A percentile compares a stretch with the other conserved stretches of the same genome.
Evolutionary conservation across 2,113 vertebrate species (phyloP).

Genomic region (Prolemur simus): DNA sequence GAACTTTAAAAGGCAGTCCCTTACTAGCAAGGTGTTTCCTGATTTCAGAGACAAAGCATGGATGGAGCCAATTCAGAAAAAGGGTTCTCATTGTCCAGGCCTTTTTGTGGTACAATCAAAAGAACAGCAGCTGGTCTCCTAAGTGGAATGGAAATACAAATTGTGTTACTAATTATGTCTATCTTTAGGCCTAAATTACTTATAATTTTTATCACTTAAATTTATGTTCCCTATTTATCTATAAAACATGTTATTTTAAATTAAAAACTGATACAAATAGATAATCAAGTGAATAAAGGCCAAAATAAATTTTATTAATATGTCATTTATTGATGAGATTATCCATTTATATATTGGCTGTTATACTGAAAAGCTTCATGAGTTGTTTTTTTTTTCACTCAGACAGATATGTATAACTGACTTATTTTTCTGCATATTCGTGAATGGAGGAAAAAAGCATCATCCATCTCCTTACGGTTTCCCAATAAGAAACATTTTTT

Average conservation of each 20-base stretch:
- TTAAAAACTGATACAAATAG: conserved; percentile 7
- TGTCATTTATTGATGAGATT: background rate
- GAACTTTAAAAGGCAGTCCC: no score
- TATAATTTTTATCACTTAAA: background rate
- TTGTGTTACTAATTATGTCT: background rate
- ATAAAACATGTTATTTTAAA: background rate
- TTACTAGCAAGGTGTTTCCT: no score
- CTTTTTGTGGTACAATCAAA: no score
- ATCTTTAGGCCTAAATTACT: background rate
- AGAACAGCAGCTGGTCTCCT: no score
- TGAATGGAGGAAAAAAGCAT: background rate
- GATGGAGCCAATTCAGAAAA: no score
- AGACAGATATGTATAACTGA: background rate
- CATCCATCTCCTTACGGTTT: background rate
- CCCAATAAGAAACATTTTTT: background rate
- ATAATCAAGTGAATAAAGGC: background rate
- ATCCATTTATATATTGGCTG: background rate
- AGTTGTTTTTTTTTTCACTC: no score
- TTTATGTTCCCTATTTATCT: background rate
- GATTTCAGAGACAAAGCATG: no score
- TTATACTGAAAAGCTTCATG: background rate
- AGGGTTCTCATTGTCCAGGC: no score
- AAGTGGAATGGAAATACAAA: background rate
- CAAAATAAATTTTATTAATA: conserved; percentile 11
- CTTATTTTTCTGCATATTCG: background rate